Evolutionary conservation across 2,888 invertebrate genomes (phyloP).

Genomic region (Argynnis bischoffii): DNA sequence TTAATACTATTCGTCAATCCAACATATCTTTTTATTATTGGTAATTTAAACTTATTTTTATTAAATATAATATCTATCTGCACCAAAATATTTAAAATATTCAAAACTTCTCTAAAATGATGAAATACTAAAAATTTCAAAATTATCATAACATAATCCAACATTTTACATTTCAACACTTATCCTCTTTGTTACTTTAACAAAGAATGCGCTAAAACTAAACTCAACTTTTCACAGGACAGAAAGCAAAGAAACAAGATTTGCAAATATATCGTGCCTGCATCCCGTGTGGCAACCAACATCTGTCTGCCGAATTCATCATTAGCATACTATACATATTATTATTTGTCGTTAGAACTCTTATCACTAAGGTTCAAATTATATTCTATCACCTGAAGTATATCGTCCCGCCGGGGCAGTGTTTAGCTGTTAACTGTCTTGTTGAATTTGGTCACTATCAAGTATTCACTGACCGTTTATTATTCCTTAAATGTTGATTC

Average conservation of each 20-base stretch:
- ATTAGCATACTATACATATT: conserved; percentile 45
- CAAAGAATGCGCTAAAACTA: conserved; percentile 7
- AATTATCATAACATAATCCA: neutral
- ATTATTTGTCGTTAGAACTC: conserved; percentile 54
- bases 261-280: conserved; percentile 64
- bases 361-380: conserved; percentile 52
- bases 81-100: neutral
- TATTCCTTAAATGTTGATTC: conserved; percentile 31
- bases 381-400: conserved; percentile 39
- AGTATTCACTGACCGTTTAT: conserved; percentile 36
- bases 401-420: conserved; percentile 37
- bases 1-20: neutral
- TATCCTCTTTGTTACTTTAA: neutral
- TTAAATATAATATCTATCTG: neutral
- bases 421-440: conserved; percentile 41
- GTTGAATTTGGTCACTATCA: conserved; percentile 40
- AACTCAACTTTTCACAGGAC: conserved; percentile 53
- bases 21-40: neutral
- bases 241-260: conserved; percentile 60
- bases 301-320: conserved; percentile 52
- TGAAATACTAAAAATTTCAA: neutral
- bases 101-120: neutral
- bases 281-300: conserved; percentile 59
- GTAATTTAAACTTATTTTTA: neutral
- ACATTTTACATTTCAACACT: conserved; percentile 1